Base-by-base conservation (phyloP, 2,797 vertebrate species). In the Podarcis lilfordi region DNA sequence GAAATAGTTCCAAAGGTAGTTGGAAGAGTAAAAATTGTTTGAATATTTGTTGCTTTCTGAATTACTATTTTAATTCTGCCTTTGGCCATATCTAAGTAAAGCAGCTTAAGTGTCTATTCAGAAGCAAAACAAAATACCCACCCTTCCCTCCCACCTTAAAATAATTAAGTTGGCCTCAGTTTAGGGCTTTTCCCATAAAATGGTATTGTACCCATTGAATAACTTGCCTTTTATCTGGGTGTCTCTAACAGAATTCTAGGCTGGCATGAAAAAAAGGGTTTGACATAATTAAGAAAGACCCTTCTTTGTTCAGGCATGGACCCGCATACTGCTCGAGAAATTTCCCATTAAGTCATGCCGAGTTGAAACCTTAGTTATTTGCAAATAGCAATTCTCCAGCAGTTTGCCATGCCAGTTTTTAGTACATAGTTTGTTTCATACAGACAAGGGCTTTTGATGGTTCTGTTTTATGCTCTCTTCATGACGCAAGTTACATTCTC, bases 1-100 rank as follows among this genome's bases (percentile, higher is more conserved):
- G 88, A 50, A 11, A 91, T 2, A 50, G 68, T 88, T 94, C 89
- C 83, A 90, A 91, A 91, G 93, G 82, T 92, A 72, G 1, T 61
- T 15, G 72, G 40, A 55, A 45, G 71, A 82, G 86, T 66, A 4
- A 74, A 13, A 1, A 45, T 66, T 3, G 37, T 85, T 25, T 15
- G 61, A 55, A 64, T 77, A n/a, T 43, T 55, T n/a, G 17, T 5
- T 32, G 29, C 71, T 35, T 80, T 25, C 43, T 61, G 59, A 43
- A 25, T 40, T 87, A 45, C 5, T n/a, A 5, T n/a, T 0, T 35
- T 59, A 59, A 68, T 59, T 37, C 82, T 50, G 59, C 9, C 86
- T 32, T 79, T 59, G 78, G 89, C 81, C 88, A 82, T 69, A 10
- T n/a, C 89, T 90, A 55, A 55, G 40, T 77, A 78, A 1, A 64